Base-by-base conservation (phyloP, 2,888 invertebrate species). In the Rhingia rostrata region DNA sequence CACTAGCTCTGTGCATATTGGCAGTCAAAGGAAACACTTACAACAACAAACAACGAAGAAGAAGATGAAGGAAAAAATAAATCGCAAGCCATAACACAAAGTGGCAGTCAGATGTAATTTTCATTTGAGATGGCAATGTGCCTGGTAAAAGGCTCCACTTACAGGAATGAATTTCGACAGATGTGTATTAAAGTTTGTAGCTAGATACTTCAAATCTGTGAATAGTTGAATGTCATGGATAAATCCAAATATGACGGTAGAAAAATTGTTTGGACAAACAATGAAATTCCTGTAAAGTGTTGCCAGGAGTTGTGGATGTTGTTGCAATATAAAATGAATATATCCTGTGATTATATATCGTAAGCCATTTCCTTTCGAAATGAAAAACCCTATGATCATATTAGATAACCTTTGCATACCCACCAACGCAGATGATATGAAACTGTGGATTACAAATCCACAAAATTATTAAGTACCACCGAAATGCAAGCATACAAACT, bases 381-480 rank as follows among this genome's bases (percentile, higher is more conserved):
- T 22, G 22, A 1, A 22, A 22, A 22, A 2, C 22, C 22, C 22
- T 22, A 22, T 22, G 22, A 22, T 22, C 22, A 1, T 22, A 22
- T 22, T 22, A 22, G 22, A 2, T 22, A 22, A 1, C 22, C 22
- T 22, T 22, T 22, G 1, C 1, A 22, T 22, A 22, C 22, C 22
- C 63, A 49, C 60, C 60, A 77, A 33, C 33, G 49, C 10, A 47
- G 4, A 9, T 10, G 39, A 51, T 49, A 33, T 47, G 47, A 4
- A 58, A 73, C 41, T 58, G n/a, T 54, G 54, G 33, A n/a, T n/a
- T n/a, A n/a, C n/a, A n/a, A n/a, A n/a, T n/a, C n/a, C n/a, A n/a
- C n/a, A n/a, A n/a, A n/a, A n/a, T n/a, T n/a, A n/a, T 82, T 72
- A 63, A 70, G 45, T 58, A 37, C 47, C 30, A 12, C 4, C 35